Evolutionary conservation across 1,140 invertebrate species (phyloP), one percentile per base, ranked within the genome.

Genomic region (Apis cerana): DNA sequence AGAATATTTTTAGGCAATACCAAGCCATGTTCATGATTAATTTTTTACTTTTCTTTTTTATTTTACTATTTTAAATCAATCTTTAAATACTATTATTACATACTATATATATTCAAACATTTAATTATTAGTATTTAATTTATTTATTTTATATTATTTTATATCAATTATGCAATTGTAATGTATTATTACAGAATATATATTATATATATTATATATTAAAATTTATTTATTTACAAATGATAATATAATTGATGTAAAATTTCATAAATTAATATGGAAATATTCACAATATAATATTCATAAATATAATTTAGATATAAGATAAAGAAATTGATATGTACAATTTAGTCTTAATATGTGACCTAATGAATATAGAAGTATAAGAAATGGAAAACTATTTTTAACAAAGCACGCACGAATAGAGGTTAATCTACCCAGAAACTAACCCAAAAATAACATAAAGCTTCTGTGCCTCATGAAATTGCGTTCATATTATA

Each of bases 341-440:
- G 23, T 23, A 61, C 17, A 62, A 67, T 67, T 43, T 67, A 17
- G 10, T 79, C 62, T 65, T 62, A 83, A 87, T 84, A 86, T 83
- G 78, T 88, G 83, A 75, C 85, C 84, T 78, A 85, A 89, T 87
- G 83, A 78, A 85, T 50, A 78, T 89, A 84, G 86, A 75, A 81
- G 80, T 84, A 90, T 88, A 92, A 83, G 78, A 91, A 92, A 90
- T 90, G 88, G 89, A 85, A 84, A 50, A 90, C 91, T 93, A 93
- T 93, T 93, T 93, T 93, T 92, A 90, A 85, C 90, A 59, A 86
- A 90, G 91, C 90, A 92, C 90, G 88, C 90, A 86, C 89, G 90
- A 91, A 91, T 90, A 93, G 89, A 92, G 91, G 90, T 92, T 92
- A 93, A 93, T 93, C 91, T 93, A 92, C 88, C 82, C 82, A 88